Percentiles rank a stretch among this genome's conserved stretches.
Conservation (phyloP, 2,113 vertebrate species). For the Acinonyx jubatus region DNA sequence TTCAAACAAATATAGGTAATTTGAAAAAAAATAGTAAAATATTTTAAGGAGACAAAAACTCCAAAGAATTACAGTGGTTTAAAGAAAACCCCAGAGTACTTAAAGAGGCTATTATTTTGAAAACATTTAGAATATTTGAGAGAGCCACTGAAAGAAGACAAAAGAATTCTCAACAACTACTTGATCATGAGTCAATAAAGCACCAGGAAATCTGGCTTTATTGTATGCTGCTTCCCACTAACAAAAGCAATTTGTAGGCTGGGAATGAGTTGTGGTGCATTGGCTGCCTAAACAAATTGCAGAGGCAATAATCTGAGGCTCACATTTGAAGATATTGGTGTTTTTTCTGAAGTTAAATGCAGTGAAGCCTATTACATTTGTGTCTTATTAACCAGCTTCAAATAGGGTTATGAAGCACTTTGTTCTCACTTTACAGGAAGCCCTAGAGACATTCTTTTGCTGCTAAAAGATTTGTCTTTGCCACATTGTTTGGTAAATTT, state of each 20-base stretch:
- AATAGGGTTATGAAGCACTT: conserved; percentile 62
- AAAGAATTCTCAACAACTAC: conserved; percentile 24
- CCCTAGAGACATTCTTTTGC: conserved; percentile 36
- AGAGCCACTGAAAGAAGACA: conserved; percentile 49
- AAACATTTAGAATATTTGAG: conserved; percentile 46
- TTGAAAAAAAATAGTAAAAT: not conserved
- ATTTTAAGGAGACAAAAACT: not conserved
- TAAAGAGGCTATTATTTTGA: not conserved
- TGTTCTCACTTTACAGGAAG: conserved; percentile 62
- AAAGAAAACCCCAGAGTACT: not conserved
- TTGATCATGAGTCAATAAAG: conserved; percentile 23
- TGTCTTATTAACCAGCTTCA: conserved; percentile 65
- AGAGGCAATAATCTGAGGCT: conserved; percentile 66
- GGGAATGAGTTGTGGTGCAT: not conserved
- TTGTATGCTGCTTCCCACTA: conserved; percentile 11
- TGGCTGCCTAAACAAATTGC: conserved; percentile 42
- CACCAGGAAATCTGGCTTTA: conserved; percentile 47
- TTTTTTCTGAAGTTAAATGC: conserved; percentile 73
- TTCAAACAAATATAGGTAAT: not conserved
- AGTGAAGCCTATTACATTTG: conserved; percentile 57
- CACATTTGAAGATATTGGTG: conserved; percentile 34
- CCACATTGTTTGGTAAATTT: conserved; percentile 63
- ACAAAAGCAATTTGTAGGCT: conserved; percentile 51
- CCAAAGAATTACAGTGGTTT: not conserved
- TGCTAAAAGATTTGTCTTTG: conserved; percentile 34